These are phyloP conservation scores for Mechanitis messenoides DNA, from an alignment of 2,888 invertebrate species.

Conservation along the genomic window DNA sequence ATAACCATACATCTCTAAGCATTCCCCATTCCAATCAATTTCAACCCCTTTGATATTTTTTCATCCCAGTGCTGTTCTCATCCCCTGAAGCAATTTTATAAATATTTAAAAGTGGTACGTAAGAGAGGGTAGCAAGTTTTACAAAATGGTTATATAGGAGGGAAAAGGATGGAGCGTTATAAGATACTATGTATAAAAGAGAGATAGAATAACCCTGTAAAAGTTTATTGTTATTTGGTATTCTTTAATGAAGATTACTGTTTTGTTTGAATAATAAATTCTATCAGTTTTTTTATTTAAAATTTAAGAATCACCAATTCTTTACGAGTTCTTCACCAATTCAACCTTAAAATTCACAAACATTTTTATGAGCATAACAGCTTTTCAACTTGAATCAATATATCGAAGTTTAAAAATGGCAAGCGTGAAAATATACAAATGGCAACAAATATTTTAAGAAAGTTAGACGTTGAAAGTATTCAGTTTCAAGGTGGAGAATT, in stretches of 20 bases:
- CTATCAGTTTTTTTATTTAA: too few relatives aligned
- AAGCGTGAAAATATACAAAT: conserved; percentile 4
- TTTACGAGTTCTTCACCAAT: too few relatives aligned
- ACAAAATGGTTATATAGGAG: conserved; percentile 25
- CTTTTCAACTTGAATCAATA: not conserved
- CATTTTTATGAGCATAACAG: not conserved
- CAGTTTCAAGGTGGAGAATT: not conserved
- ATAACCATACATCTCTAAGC: too few relatives aligned
- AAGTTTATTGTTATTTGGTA: conserved; percentile 34
- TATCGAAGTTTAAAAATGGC: not conserved
- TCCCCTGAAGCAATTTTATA: conserved; percentile 22
- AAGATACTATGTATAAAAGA: conserved; percentile 5
- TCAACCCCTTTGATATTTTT: conserved; percentile 10
- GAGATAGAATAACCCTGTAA: conserved; percentile 24
- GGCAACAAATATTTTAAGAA: conserved; percentile 5
- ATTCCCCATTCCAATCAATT: conserved; percentile 12
- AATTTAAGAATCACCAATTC: too few relatives aligned
- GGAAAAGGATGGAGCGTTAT: conserved; percentile 7
- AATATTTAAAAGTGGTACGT: conserved; percentile 35
- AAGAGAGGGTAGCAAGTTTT: conserved; percentile 27
- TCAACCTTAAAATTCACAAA: not conserved
- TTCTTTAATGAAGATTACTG: conserved; percentile 31
- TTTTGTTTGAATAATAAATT: conserved; percentile 11
- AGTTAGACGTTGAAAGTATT: not conserved
- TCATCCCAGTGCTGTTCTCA: conserved; percentile 14